A percentile compares a stretch with the other conserved stretches of the same genome.
Conservation (phyloP, 2,113 vertebrate genomes). For the Caretta caretta region DNA sequence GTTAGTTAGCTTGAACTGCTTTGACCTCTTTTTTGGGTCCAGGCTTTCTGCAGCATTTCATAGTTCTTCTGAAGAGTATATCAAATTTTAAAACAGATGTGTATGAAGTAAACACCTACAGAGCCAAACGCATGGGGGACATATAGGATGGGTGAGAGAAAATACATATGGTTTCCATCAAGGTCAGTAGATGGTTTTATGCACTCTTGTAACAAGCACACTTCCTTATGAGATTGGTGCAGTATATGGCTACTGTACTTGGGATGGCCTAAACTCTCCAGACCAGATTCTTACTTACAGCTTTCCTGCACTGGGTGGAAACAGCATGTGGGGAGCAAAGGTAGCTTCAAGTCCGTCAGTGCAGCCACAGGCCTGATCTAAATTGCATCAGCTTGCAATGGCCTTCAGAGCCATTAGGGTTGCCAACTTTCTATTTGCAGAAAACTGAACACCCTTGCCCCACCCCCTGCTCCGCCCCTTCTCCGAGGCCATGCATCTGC, state of each 20-base stretch:
- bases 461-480: too few relatives aligned
- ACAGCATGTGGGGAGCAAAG: neutral
- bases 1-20: neutral
- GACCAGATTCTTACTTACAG: neutral
- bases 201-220: neutral
- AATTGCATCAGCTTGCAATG: neutral
- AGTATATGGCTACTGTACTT: neutral
- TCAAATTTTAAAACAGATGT: too few relatives aligned
- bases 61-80: too few relatives aligned
- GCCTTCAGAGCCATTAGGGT: too few relatives aligned
- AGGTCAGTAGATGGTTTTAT: neutral
- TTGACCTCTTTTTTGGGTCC: neutral
- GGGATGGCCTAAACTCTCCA: neutral
- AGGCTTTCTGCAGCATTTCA: neutral
- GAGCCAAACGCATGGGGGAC: neutral
- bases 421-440: too few relatives aligned
- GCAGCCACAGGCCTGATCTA: neutral
- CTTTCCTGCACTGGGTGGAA: neutral
- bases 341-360: neutral
- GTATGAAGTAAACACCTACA: neutral
- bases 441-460: too few relatives aligned
- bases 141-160: neutral
- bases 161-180: neutral
- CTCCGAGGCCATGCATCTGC: too few relatives aligned
- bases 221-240: neutral